These are phyloP conservation scores for Colius striatus DNA, from an alignment of 2,113 vertebrate species.

Conservation along the genomic window DNA sequence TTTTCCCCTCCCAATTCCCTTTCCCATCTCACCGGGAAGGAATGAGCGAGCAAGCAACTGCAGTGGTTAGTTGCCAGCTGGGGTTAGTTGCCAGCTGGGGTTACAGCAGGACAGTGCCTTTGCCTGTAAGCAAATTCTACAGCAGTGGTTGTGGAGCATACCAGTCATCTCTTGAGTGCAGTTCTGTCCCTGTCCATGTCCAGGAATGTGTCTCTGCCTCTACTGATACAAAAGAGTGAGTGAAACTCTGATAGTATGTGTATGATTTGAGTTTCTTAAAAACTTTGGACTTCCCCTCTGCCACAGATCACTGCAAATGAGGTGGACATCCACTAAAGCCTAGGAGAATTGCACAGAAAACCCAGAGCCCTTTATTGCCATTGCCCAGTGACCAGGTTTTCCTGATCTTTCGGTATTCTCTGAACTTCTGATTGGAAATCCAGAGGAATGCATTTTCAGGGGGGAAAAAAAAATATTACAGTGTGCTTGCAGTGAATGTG, in stretches of 20 bases:
- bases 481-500: fast-evolving
- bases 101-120: neutral
- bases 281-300: neutral
- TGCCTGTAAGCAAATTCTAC: neutral
- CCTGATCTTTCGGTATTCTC: neutral
- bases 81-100: no score
- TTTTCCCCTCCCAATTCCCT: no score
- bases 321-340: no score
- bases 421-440: neutral
- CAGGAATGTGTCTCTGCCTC: neutral
- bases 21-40: no score
- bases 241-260: neutral
- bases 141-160: neutral
- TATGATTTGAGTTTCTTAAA: neutral
- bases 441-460: neutral
- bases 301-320: neutral
- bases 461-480: neutral
- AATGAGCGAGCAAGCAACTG: no score
- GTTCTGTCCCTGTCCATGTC: neutral
- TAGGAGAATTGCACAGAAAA: neutral
- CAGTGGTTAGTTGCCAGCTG: no score
- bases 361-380: neutral
- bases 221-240: neutral
- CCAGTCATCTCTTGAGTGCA: neutral
- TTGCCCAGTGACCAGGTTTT: neutral